These are phyloP conservation scores for Disparrhopalites patrizii DNA, from an alignment of 2,888 invertebrate species.

Conservation along the genomic window DNA sequence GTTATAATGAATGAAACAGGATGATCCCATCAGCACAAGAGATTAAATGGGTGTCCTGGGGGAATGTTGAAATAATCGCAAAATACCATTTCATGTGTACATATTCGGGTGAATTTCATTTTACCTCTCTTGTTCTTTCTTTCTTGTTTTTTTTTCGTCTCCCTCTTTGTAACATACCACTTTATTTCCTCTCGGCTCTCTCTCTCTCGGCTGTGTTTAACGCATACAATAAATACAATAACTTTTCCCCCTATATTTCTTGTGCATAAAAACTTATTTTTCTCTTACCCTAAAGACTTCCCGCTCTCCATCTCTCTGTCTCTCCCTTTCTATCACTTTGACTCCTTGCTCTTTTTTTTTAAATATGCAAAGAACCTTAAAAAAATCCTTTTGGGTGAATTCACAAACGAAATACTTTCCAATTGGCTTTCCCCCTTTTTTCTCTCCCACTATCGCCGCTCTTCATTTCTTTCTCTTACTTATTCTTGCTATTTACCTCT, in stretches of 20 bases:
- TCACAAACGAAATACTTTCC: neutral
- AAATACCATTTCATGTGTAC: conserved; percentile 44
- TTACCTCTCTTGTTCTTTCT: neutral
- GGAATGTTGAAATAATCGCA: conserved; percentile 49
- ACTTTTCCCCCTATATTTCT: no score
- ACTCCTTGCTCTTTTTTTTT: neutral
- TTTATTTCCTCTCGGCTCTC: no score
- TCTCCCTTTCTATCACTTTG: neutral
- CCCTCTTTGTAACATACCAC: no score
- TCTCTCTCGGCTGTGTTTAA: no score
- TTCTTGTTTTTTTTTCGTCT: no score
- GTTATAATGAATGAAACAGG: conserved; percentile 40
- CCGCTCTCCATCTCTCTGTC: no score
- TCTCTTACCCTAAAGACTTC: no score
- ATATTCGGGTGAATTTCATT: conserved; percentile 12
- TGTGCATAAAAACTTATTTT: no score
- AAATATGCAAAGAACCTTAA: neutral
- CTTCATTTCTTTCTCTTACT: neutral
- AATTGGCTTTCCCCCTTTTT: neutral
- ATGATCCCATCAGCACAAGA: conserved; percentile 45
- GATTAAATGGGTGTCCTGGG: conserved; percentile 49
- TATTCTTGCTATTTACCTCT: neutral
- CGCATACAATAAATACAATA: no score
- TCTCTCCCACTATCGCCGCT: neutral
- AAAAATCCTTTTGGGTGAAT: neutral